Evolutionary conservation across 1,140 invertebrate species (phyloP).

Genomic region (Dermatophagoides farinae): DNA sequence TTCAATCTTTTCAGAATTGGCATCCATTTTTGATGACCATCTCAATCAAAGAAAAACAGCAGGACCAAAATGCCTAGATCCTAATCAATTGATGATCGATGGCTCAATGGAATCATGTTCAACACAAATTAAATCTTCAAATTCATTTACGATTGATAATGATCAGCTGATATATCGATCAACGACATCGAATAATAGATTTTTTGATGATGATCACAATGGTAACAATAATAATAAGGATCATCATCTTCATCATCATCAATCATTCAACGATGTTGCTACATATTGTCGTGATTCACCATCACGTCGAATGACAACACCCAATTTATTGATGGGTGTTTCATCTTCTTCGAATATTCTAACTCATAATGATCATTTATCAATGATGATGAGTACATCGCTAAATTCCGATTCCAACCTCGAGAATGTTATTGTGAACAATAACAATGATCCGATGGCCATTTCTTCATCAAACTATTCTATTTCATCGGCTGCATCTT

Average conservation of each 20-base stretch:
- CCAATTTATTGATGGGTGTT: neutral
- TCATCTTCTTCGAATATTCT: neutral
- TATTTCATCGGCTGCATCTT: neutral
- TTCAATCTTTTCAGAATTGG: neutral
- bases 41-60: neutral
- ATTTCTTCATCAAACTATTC: neutral
- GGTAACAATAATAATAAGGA: too few relatives aligned
- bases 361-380: neutral
- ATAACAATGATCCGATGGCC: neutral
- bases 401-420: neutral
- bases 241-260: neutral
- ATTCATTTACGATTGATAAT: neutral
- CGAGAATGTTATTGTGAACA: neutral
- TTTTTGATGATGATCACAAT: neutral
- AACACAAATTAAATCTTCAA: neutral
- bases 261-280: neutral
- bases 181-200: neutral
- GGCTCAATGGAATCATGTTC: neutral
- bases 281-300: neutral
- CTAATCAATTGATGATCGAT: neutral
- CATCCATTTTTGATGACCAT: slow-evolving; percentile 4
- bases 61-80: neutral
- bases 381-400: neutral
- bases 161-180: neutral
- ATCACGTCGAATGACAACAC: neutral